Conservation (phyloP, 2,797 vertebrate species). For the Chanos chanos region DNA sequence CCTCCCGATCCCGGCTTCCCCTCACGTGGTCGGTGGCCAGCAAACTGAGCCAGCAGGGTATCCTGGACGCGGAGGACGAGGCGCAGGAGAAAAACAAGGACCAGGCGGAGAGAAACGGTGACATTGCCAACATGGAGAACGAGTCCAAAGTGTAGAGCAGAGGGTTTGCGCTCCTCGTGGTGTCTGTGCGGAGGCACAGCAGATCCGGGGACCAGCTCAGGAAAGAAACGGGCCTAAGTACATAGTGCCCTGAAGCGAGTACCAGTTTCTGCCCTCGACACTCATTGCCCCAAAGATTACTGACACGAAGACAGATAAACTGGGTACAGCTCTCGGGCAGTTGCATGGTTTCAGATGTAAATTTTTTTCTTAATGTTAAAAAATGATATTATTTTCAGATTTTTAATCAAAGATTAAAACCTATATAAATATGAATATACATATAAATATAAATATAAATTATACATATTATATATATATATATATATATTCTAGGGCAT, state of each 20-base stretch:
- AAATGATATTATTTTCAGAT: slow-evolving; percentile 52
- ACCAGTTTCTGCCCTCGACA: slow-evolving; percentile 39
- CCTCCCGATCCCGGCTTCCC: slow-evolving; percentile 78
- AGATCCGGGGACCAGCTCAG: slow-evolving; percentile 37
- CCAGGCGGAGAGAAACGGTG: slow-evolving; percentile 87
- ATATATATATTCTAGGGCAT: slow-evolving; percentile 66
- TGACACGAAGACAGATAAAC: slow-evolving; percentile 46
- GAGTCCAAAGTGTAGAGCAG: slow-evolving; percentile 90
- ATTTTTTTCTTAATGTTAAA: slow-evolving; percentile 61
- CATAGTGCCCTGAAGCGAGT: slow-evolving; percentile 51
- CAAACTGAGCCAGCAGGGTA: slow-evolving; percentile 88
- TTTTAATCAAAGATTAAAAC: slow-evolving; percentile 48
- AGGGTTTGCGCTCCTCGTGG: too few species aligned
- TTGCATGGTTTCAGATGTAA: slow-evolving; percentile 66
- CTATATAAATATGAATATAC: slow-evolving; percentile 38
- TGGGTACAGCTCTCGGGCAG: slow-evolving; percentile 50
- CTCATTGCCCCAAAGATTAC: slow-evolving; percentile 44
- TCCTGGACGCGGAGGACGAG: slow-evolving; percentile 76
- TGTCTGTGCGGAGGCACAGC: background rate
- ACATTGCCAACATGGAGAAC: slow-evolving; percentile 87
- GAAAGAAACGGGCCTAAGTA: slow-evolving; percentile 51
- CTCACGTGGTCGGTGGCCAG: slow-evolving; percentile 94
- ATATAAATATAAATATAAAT: slow-evolving; percentile 39
- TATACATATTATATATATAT: slow-evolving; percentile 42
- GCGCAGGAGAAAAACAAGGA: slow-evolving; percentile 72